Evolutionary conservation across 2,113 vertebrate genomes (phyloP).

Genomic region (Cacatua alba): DNA sequence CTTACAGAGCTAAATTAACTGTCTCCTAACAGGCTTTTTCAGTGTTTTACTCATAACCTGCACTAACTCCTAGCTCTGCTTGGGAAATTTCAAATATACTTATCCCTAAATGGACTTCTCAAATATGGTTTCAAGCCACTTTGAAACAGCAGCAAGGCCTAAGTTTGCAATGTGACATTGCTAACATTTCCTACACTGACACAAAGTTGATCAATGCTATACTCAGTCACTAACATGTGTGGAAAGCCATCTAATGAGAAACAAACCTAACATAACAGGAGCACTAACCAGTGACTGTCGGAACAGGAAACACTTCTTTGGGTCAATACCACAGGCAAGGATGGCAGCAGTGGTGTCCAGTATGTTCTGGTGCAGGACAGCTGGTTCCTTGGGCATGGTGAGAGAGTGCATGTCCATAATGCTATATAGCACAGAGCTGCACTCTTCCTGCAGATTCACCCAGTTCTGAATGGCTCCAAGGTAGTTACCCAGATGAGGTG

Average conservation of each 20-base stretch:
- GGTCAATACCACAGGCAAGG: slow-evolving; percentile 91
- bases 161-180: background rate
- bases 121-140: background rate
- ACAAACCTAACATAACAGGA: background rate
- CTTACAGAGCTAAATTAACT: background rate
- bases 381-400: slow-evolving; percentile 86
- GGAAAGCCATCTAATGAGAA: background rate
- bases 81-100: background rate
- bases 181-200: background rate
- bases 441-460: slow-evolving; percentile 85
- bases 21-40: background rate
- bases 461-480: slow-evolving; percentile 94
- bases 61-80: background rate
- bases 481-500: slow-evolving; percentile 93
- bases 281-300: slow-evolving; percentile 92
- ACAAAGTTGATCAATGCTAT: background rate
- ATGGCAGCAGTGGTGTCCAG: slow-evolving; percentile 90
- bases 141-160: background rate
- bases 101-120: background rate
- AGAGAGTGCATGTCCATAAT: slow-evolving; percentile 94
- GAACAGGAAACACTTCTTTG: slow-evolving; percentile 86
- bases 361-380: slow-evolving; percentile 78
- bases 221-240: background rate
- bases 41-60: background rate
- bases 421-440: slow-evolving; percentile 85